Base-by-base conservation (phyloP, 2,113 vertebrate genomes). In the Verasper variegatus region DNA sequence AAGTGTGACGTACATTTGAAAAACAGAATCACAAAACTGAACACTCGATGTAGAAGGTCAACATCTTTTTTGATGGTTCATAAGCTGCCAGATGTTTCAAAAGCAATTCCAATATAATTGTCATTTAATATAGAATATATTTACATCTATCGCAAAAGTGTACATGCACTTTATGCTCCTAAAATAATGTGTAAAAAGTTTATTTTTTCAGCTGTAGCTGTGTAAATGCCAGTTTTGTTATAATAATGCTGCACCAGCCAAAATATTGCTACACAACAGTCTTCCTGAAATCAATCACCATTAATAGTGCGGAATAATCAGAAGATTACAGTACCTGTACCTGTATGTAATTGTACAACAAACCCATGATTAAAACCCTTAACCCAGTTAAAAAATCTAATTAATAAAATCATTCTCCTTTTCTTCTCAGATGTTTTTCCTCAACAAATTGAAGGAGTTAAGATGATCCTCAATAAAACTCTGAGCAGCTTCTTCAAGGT, bases 401-500 rank as follows among this genome's bases (percentile, higher is more conserved):
- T 9, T 2, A 54, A 23, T 13, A 23, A 12, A 4, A 12, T 55
- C n/a, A 21, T 24, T 23, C 14, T 74, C 1, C 1, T 15, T 24
- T 0, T n/a, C 35, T 31, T 68, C 79, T 3, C 88, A 99, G 97
- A 98, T 79, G 96, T 99, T n/a, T 99, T 98, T 92, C 97, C 97
- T 47, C 96, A 96, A 83, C 97, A 99, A 92, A 96, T 97, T 90
- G 97, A 99, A 80, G 97, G 97, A 0, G 95, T 98, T 77, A 97
- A 97, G 91, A 93, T 99, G 85, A 92, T 96, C 37, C 83, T 98
- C 84, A 98, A 96, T 90, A 98, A 97, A 91, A 94, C 94, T 67
- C 94, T 98, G 69, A 98, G 97, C 93, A 97, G 96, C 87, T 98
- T 97, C 88, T 97, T 98, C 78, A 97, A 98, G 96, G 97, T 98